Evolutionary conservation across 64 coral and sea anemone genomes (phyloP), one percentile per base, ranked within the genome.

Genomic region (Dendrophyllia cribrosa): DNA sequence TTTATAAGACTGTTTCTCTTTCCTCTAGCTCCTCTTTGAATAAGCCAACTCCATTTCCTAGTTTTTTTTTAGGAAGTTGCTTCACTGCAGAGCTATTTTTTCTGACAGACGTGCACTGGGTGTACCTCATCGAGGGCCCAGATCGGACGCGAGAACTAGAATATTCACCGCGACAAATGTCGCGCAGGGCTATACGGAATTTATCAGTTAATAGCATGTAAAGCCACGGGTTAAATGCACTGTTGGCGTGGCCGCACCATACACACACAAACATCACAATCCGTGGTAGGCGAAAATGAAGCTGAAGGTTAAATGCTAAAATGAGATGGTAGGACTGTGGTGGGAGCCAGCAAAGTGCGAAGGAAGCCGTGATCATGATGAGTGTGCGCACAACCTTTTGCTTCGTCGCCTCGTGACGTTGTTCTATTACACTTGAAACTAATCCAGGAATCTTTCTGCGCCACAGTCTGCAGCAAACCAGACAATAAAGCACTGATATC

Each of bases 271-370:
- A 21, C 59, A 65, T n/a, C 20, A 83, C 26, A 20, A 44, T 20
- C 14, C 8, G 25, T 6, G 79, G 79, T 0, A 44, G 9, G 0
- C 1, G 0, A 1, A 0, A 0, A 46, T 46, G 34, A n/a, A 66
- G 6, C 9, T 48, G 13, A 4, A 8, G 9, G 16, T 61, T 8
- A 47, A 47, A 83, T 47, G 59, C 79, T 11, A 83, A 0, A 48
- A 66, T 9, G 0, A 83, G 43, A 48, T 83, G 79, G 25, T 43
- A 83, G 47, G 34, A 19, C 3, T 83, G 79, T 1, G 79, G 15
- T 64, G 79, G 79, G 34, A 83, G 43, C 79, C 79, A 83, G 15
- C 79, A 83, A 47, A 83, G 17, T 10, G 59, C 79, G 16, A 83
- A 83, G 17, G 19, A 34, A 24, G 25, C 59, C 34, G 79, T 65